These are phyloP conservation scores for Orthosia gracilis DNA, from an alignment of 2,888 invertebrate genomes.

Conservation along the genomic window DNA sequence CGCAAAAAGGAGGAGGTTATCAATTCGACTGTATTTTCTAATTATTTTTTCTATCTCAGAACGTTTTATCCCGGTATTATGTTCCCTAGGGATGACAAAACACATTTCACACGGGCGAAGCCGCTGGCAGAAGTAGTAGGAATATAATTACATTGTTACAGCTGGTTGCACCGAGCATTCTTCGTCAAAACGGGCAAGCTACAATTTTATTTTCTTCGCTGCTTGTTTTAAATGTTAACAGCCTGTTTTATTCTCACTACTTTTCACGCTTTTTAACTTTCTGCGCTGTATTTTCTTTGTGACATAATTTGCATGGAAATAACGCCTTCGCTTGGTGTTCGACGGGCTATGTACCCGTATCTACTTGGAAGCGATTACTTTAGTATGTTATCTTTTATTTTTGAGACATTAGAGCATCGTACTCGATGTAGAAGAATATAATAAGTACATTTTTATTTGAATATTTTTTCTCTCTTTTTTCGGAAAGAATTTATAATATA, in stretches of 20 bases:
- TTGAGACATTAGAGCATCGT: not conserved
- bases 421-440: not conserved
- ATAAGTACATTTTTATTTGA: no score
- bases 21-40: no score
- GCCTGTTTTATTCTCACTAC: not conserved
- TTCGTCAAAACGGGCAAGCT: not conserved
- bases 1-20: no score
- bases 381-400: not conserved
- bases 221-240: conserved; percentile 11
- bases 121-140: no score
- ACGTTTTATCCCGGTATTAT: no score
- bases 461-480: no score
- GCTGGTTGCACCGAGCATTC: not conserved
- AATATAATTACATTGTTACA: not conserved
- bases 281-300: not conserved
- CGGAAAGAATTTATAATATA: no score
- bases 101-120: no score
- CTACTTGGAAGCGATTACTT: not conserved
- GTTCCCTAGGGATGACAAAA: no score
- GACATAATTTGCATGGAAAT: conserved; percentile 32
- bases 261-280: conserved; percentile 3
- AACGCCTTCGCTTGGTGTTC: not conserved
- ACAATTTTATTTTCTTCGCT: conserved; percentile 16
- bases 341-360: not conserved
- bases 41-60: no score